phyloP scores from a whole-genome alignment of 2,113 vertebrate genomes.

The Peucedramus taeniatus region DNA sequence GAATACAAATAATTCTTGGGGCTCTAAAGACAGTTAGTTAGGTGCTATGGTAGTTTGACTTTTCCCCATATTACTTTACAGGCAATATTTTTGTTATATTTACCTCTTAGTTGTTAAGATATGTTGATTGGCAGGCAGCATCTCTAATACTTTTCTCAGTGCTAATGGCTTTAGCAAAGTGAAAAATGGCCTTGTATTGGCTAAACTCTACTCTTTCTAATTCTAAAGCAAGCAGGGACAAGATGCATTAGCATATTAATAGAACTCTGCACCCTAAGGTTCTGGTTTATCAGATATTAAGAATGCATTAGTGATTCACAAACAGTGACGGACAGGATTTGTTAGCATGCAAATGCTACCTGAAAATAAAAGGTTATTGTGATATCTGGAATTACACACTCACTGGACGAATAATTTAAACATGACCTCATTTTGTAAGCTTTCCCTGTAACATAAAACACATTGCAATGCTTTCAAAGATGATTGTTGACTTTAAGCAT shows the following conservation, averaged over 20 bases:
- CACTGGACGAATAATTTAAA: neutral
- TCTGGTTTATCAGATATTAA: conserved; percentile 60
- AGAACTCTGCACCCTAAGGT: conserved; percentile 46
- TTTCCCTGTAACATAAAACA: neutral
- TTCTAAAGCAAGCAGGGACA: conserved; percentile 51
- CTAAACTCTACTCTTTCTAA: conserved; percentile 22
- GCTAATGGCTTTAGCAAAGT: conserved; percentile 29
- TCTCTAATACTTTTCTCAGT: conserved; percentile 18
- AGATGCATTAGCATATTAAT: conserved; percentile 69
- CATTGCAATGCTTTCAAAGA: neutral
- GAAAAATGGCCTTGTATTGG: conserved; percentile 49
- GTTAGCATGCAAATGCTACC: conserved; percentile 45
- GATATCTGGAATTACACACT: neutral
- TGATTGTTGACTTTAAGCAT: neutral
- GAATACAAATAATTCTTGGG: neutral
- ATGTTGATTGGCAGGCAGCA: conserved; percentile 31
- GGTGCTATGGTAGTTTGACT: neutral
- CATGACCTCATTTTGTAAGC: neutral
- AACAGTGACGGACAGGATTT: conserved; percentile 41
- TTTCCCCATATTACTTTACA: neutral
- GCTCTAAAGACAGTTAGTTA: neutral
- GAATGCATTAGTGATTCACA: conserved; percentile 43
- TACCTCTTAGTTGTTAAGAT: neutral
- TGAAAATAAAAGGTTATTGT: neutral
- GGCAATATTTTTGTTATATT: neutral